A percentile compares a stretch with the other conserved stretches of the same genome.
Conservation (phyloP, 1,140 invertebrate species). For the Pseudomyrmex gracilis region DNA sequence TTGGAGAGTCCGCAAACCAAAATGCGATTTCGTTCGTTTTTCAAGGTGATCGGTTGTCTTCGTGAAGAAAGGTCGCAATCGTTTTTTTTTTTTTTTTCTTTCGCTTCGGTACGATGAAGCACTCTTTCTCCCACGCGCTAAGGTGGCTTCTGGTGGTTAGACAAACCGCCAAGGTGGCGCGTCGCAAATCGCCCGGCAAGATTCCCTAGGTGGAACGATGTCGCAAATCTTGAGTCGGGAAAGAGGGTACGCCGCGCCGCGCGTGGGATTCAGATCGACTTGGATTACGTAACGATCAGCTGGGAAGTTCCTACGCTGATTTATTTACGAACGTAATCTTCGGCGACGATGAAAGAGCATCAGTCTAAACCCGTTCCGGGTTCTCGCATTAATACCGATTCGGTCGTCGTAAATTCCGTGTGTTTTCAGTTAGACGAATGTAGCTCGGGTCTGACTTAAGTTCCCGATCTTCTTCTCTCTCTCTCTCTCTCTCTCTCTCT, state of each 20-base stretch:
- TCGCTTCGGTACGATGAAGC: constrained; percentile 28
- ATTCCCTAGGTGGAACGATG: constrained; percentile 59
- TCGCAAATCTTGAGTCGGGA: constrained; percentile 54
- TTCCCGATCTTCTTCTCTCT: constrained; percentile 4
- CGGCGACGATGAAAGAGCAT: constrained; percentile 55
- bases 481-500: too few species aligned
- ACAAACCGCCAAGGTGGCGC: constrained; percentile 56
- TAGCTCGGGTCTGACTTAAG: constrained; percentile 31
- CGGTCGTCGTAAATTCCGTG: constrained; percentile 55
- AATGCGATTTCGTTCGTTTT: constrained; percentile 16
- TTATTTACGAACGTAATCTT: constrained; percentile 58
- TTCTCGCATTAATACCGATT: constrained; percentile 56
- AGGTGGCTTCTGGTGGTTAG: constrained; percentile 52
- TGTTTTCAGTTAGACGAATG: constrained; percentile 61
- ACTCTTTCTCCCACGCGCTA: constrained; percentile 6
- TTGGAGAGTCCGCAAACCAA: neutral
- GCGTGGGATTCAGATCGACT: constrained; percentile 54
- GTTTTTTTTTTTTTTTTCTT: constrained; percentile 22
- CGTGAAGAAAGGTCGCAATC: neutral
- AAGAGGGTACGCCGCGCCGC: constrained; percentile 17
- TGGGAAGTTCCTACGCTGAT: constrained; percentile 57
- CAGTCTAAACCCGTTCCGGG: constrained; percentile 40
- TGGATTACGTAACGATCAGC: constrained; percentile 61
- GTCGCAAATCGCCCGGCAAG: constrained; percentile 59
- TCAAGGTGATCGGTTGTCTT: constrained; percentile 24